Evolutionary conservation across 1,140 invertebrate genomes (phyloP), one percentile per base, ranked within the genome.

Genomic region (Teleopsis dalmanni): DNA sequence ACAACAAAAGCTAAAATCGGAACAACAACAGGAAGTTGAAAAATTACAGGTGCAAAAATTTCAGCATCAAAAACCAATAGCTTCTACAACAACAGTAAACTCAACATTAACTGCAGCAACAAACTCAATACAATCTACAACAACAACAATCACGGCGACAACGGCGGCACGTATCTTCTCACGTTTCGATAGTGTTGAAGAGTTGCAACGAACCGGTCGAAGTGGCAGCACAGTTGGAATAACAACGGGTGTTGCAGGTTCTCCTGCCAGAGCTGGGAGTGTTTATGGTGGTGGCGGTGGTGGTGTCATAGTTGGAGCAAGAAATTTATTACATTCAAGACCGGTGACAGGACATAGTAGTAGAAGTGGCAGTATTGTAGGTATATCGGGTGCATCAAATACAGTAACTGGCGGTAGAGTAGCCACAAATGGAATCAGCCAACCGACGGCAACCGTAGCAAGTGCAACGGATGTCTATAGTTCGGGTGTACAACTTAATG

Each of bases 131-230:
- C 9, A 36, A 16, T 22, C 36, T 16, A 29, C 18, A 29, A 35
- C 44, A 41, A 31, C 31, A 22, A 50, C 40, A 63, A 59, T 51
- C 52, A 67, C 64, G 64, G 63, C 63, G 60, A 67, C 64, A 60
- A 67, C 64, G 61, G 64, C 64, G 63, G 64, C 64, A 54, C 59
- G 64, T 64, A 62, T 67, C 55, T 67, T 64, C 52, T 67, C 64
- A 44, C 64, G 64, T 60, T 67, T 64, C 58, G 64, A 66, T 60
- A 62, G 59, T 51, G 56, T 67, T 55, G 64, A 67, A 55, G 64
- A 62, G 64, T 58, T 62, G 64, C 64, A 47, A 26, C 37, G 50
- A 11, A 44, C 57, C 50, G 50, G 59, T 57, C 60, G 62, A 57
- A 65, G 62, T 65, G 62, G 62, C 63, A 65, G 62, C 62, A 60